Base-by-base conservation (phyloP, 1,140 invertebrate genomes). In the Caerostris darwini region DNA sequence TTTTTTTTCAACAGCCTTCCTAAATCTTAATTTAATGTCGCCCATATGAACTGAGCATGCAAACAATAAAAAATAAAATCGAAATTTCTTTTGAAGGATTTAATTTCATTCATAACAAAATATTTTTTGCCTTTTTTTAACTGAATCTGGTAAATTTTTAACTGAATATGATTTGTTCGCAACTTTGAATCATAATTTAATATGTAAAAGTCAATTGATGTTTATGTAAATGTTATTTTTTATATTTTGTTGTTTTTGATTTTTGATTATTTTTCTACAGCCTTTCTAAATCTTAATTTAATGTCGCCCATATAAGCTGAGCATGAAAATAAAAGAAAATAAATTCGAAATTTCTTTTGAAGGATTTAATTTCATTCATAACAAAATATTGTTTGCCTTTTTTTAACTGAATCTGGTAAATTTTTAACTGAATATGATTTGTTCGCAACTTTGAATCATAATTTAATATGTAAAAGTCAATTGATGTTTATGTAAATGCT, bases 1-100 rank as follows among this genome's bases (percentile, higher is more conserved):
- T 83, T 56, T 57, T 56, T 54, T 82, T 19, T n/a, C 56, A 50
- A 17, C 19, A 19, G 82, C 82, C n/a, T 56, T 83, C 14, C n/a
- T n/a, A 58, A 58, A 57, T n/a, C 54, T 83, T 57, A 57, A 54
- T 83, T 83, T 57, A 56, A 83, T 34, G 64, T 17, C 34, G 34
- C 19, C 53, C 59, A 64, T 87, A 34, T 19, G 64, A 87, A 61
- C 61, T 87, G 85, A 8, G n/a, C 61, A 64, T 50, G 85, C 85
- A 34, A 12, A 8, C 34, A 64, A 50, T 50, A 12, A 14, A 87
- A 87, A 64, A 58, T 87, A 57, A 83, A 12, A 57, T 57, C 50
- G 10, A 77, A 77, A 77, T 5, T 12, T 14, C 61, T 34, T 34
- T 34, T 64, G 10, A 64, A 64, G 17, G 17, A 14, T 64, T 14